Conservation (phyloP, 2,797 vertebrate genomes). For the Myotis vivesi region DNA sequence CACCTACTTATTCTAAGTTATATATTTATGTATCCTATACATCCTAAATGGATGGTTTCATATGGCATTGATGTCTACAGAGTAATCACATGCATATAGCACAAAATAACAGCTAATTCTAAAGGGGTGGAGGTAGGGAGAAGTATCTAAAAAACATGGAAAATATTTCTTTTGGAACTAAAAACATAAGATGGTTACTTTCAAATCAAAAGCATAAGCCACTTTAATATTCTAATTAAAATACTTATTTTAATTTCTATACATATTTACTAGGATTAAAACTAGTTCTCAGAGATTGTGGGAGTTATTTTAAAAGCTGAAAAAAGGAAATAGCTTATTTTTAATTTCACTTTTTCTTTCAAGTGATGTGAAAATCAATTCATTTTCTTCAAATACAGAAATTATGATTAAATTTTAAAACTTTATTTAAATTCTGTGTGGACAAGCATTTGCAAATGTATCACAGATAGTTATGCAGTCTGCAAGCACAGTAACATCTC, state of each 20-base stretch:
- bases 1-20: conserved; percentile 75
- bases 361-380: neutral
- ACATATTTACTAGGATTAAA: neutral
- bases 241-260: conserved; percentile 10
- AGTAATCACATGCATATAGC: conserved; percentile 72
- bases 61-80: conserved; percentile 73
- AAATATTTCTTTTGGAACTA: conserved; percentile 69
- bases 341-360: neutral
- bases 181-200: conserved; percentile 9
- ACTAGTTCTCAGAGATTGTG: conserved; percentile 18
- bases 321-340: conserved; percentile 28
- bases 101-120: conserved; percentile 77
- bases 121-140: conserved; percentile 2
- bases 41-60: conserved; percentile 80
- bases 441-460: conserved; percentile 2
- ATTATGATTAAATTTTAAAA: conserved; percentile 3
- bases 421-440: conserved; percentile 30
- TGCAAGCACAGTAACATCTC: conserved; percentile 40
- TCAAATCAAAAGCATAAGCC: neutral
- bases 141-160: conserved; percentile 61
- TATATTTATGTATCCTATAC: conserved; percentile 79
- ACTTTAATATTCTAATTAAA: conserved; percentile 28
- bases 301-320: conserved; percentile 18
- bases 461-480: neutral
- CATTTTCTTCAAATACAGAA: conserved; percentile 33